phyloP scores from a whole-genome alignment of 1,140 invertebrate species.

The Halesus radiatus region DNA sequence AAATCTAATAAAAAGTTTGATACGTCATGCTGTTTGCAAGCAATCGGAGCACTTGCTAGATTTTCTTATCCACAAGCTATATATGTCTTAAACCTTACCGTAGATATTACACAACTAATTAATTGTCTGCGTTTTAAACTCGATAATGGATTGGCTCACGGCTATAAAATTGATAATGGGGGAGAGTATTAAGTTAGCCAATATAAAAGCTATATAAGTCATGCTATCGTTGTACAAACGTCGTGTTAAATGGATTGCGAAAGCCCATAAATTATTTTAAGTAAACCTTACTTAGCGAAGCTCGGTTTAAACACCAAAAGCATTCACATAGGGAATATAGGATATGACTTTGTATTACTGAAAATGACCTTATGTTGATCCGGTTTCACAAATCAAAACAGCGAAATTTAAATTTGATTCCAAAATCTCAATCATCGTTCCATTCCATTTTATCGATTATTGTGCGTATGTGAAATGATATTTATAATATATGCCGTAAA shows the following conservation, averaged over 20 bases:
- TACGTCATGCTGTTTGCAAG: too few relatives aligned
- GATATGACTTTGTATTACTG: not conserved
- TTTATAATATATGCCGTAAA: too few relatives aligned
- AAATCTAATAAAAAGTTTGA: too few relatives aligned
- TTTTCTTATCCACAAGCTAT: too few relatives aligned
- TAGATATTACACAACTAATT: not conserved
- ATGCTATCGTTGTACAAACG: constrained; percentile 49
- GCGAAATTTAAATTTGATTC: too few relatives aligned
- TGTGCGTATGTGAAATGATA: too few relatives aligned
- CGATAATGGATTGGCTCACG: not conserved
- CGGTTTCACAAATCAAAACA: too few relatives aligned
- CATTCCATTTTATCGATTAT: too few relatives aligned
- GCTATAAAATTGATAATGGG: not conserved
- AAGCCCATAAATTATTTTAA: constrained; percentile 48
- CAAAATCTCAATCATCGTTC: too few relatives aligned
- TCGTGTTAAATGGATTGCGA: constrained; percentile 55
- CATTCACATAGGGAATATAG: not conserved
- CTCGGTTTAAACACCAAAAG: not conserved
- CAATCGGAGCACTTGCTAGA: too few relatives aligned
- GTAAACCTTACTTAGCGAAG: not conserved
- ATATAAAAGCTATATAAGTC: constrained; percentile 22
- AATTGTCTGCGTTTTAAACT: not conserved
- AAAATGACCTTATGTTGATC: not conserved
- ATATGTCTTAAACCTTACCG: too few relatives aligned
- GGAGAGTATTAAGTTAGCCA: not conserved